phyloP scores from a whole-genome alignment of 1,140 invertebrate genomes.

The Onthophagus taurus region DNA sequence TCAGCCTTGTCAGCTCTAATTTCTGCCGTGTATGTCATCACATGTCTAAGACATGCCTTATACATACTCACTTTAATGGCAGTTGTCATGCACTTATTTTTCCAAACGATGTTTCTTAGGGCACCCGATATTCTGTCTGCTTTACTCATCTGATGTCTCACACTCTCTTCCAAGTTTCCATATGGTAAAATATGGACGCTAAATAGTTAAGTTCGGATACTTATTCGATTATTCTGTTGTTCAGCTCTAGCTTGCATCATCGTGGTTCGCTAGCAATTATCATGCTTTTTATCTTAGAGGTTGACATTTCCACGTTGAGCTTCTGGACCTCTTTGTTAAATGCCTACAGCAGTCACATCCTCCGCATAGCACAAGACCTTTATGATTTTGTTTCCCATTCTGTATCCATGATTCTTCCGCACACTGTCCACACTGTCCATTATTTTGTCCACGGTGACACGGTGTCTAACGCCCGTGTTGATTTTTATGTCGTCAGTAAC shows the following conservation, averaged over 20 bases:
- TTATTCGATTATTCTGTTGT: constrained; percentile 12
- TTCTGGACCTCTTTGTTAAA: constrained; percentile 2
- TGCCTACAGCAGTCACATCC: not conserved
- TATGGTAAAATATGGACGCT: constrained; percentile 2
- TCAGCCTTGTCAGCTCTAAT: constrained; percentile 5
- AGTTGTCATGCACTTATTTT: no score
- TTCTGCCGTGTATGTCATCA: constrained; percentile 7
- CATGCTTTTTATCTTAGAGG: not conserved
- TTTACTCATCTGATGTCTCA: constrained; percentile 10
- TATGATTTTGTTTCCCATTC: no score
- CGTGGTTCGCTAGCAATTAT: constrained; percentile 6
- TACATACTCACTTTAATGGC: constrained; percentile 6
- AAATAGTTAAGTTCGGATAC: constrained; percentile 4
- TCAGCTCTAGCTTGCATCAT: constrained; percentile 5
- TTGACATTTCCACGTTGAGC: no score
- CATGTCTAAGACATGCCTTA: constrained; percentile 6
- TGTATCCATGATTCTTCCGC: no score
- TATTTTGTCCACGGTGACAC: not conserved
- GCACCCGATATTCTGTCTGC: constrained; percentile 4
- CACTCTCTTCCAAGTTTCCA: constrained; percentile 10
- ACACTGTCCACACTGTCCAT: not conserved
- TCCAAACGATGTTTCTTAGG: no score
- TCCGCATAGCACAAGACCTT: no score
- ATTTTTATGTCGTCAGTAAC: not conserved
- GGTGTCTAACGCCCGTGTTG: not conserved